Evolutionary conservation across 2,888 invertebrate genomes (phyloP), one percentile per base, ranked within the genome.

Genomic region (Apodemia hepburni): DNA sequence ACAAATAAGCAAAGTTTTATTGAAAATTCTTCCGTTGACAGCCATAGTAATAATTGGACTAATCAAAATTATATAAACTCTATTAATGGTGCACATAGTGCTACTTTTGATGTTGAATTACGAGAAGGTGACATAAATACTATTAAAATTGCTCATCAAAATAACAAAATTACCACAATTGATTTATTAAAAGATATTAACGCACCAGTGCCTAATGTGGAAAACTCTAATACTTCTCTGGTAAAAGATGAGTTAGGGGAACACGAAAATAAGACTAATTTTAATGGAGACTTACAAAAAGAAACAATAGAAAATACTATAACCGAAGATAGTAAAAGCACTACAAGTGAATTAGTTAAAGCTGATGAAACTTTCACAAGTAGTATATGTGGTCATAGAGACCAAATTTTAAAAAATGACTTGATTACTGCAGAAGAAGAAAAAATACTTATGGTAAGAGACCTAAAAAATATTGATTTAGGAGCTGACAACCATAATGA

Each of bases 151-250:
- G 18, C 11, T 22, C 11, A 11, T 51, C 3, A 51, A 22, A 12
- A 51, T 51, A 11, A 51, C 9, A 18, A 51, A 51, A 51, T 22
- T 51, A 11, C 22, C 5, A 11, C 51, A 22, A 3, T 51, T 9
- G 51, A 51, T 22, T 51, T 51, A 11, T 12, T 51, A 51, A 54
- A 54, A 54, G 54, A 54, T 27, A 54, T 54, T 6, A 54, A 54
- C 2, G 3, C 15, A 11, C n/a, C n/a, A 0, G 6, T 45, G n/a
- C 2, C 15, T n/a, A n/a, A n/a, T 45, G 11, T 45, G 2, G 45
- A n/a, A n/a, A 45, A 6, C 45, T 45, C 45, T 45, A n/a, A 45
- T n/a, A 45, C 2, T 45, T n/a, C 45, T 45, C 0, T n/a, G 5
- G 5, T 6, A 45, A 45, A 45, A n/a, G 11, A n/a, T 45, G 45